Evolutionary conservation across 1,140 invertebrate genomes (phyloP).

Genomic region (Cepaea nemoralis): DNA sequence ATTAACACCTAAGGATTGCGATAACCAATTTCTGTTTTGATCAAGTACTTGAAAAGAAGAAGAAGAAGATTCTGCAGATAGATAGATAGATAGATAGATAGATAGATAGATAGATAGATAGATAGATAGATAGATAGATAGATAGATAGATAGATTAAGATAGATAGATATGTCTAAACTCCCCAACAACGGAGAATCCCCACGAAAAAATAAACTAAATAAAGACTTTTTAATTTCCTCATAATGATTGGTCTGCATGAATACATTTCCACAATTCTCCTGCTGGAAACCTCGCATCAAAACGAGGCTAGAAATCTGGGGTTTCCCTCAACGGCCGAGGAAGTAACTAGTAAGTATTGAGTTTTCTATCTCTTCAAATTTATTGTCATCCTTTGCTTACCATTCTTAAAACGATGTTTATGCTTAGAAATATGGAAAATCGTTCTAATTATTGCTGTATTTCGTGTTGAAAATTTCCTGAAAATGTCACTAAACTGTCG

Average conservation of each 20-base stretch:
- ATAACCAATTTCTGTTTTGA: too few species aligned
- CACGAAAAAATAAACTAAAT: not conserved
- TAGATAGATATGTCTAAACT: not conserved
- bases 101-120: too few species aligned
- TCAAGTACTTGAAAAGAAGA: too few species aligned
- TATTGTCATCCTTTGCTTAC: conserved; percentile 23
- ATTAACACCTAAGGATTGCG: too few species aligned
- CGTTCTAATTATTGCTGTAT: not conserved
- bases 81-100: too few species aligned
- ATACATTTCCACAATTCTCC: conserved; percentile 15
- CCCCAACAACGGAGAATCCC: not conserved
- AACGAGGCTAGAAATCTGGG: conserved; percentile 34
- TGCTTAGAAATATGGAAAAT: not conserved
- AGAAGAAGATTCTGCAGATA: too few species aligned
- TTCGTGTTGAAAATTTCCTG: not conserved
- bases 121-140: too few species aligned
- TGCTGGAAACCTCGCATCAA: conserved; percentile 18
- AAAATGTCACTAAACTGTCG: not conserved
- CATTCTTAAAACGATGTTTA: not conserved
- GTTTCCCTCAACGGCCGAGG: conserved; percentile 13
- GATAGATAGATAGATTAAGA: too few species aligned
- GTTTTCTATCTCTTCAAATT: conserved; percentile 35
- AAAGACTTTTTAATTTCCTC: not conserved
- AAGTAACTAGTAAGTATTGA: conserved; percentile 39
- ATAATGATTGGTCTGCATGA: not conserved